Base-by-base conservation (phyloP, 1,140 invertebrate genomes). In the Bombus superbus region DNA sequence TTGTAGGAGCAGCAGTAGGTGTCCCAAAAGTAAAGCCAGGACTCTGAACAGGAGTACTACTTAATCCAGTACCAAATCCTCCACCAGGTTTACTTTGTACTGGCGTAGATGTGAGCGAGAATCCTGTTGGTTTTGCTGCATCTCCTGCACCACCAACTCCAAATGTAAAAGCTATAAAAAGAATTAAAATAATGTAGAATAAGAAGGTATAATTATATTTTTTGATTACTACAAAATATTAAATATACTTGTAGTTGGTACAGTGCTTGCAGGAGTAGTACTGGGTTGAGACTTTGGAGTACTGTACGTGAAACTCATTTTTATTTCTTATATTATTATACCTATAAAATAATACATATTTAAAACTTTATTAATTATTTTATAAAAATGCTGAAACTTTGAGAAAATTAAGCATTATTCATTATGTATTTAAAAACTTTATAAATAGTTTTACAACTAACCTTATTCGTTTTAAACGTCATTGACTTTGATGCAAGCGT, bases 241-340 rank as follows among this genome's bases (percentile, higher is more conserved):
- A 91, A 89, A 90, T 79, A 80, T 92, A 74, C 94, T 89, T 68
- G 92, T 88, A 25, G 93, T 93, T 57, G 94, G 91, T 42, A 91
- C 92, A 88, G 94, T 68, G 1, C 94, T 22, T 0, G 83, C 35
- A 6, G 83, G 35, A 13, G 93, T 92, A 76, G 88, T 89, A n/a
- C 73, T 91, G 5, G 92, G 42, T 47, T 94, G 94, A 40, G 94
- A 92, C 47, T 94, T 94, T 44, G 91, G 79, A 32, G 89, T 72
- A 76, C 92, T 92, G 68, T 91, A 91, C 35, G 35, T 86, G 62
- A 94, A 94, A 92, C 88, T 93, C 93, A 93, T 94, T 69, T 89
- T 93, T 74, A 57, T 42, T 94, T 62, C 88, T 92, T 82, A 71
- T 64, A 6, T 68, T 73, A 15, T 73, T 42, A 35, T 3, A 44